These are phyloP conservation scores for Erythrocercus mccallii DNA, from an alignment of 2,113 vertebrate genomes.

Conservation along the genomic window DNA sequence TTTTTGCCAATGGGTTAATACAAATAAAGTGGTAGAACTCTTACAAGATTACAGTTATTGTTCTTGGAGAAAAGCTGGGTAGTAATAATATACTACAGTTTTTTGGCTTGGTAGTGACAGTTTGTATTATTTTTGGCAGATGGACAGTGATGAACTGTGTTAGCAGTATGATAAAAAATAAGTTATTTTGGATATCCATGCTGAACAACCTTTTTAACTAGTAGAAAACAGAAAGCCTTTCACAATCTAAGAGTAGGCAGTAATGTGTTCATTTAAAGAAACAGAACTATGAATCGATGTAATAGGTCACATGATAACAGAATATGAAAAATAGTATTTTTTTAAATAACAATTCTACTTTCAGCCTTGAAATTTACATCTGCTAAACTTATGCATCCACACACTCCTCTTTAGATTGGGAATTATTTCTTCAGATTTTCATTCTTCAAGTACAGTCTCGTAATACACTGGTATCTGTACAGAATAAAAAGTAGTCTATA, in stretches of 20 bases:
- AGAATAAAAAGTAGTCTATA: neutral
- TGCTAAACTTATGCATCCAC: neutral
- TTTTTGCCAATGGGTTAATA: neutral
- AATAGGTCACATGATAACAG: neutral
- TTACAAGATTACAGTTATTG: neutral
- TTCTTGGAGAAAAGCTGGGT: neutral
- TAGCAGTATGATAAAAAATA: neutral
- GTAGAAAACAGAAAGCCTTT: neutral
- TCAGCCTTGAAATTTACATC: neutral
- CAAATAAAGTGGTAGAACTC: neutral
- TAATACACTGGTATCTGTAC: neutral
- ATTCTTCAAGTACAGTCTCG: neutral
- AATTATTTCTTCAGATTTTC: neutral
- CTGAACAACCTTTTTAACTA: neutral
- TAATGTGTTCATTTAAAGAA: neutral
- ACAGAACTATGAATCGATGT: neutral
- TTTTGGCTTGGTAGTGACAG: neutral
- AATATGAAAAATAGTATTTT: neutral
- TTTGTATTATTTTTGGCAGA: conserved; percentile 7
- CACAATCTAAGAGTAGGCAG: neutral
- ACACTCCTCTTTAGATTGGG: neutral
- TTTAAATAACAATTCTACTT: neutral
- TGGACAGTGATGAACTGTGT: neutral
- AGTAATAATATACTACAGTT: neutral
- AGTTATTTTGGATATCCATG: neutral